Base-by-base conservation (phyloP, 2,113 vertebrate genomes). In the Xiphophorus hellerii region DNA sequence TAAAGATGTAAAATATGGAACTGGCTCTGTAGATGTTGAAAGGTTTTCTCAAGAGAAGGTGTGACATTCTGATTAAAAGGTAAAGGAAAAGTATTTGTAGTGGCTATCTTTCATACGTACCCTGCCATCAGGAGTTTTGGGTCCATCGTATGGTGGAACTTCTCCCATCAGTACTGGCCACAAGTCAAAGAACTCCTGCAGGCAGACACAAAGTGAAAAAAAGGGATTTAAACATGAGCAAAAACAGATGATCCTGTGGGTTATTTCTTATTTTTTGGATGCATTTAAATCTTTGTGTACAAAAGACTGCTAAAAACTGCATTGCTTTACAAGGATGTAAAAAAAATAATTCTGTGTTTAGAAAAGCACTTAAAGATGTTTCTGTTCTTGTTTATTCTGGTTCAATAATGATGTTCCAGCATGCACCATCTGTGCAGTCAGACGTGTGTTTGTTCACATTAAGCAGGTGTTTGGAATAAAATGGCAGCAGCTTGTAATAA, bases 101-200 rank as follows among this genome's bases (percentile, higher is more conserved):
- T 17, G 8, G 13, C n/a, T 15, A 39, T 17, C 54, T 22, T 60
- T 11, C 4, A 11, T 28, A 6, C 94, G 93, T 78, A 96, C 95
- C 82, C 95, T 92, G 88, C 95, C 95, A 67, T 96, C 95, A 5
- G 95, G 94, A 61, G 95, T 96, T 87, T 94, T 96, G 67, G 95
- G 95, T 75, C 95, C 95, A 14, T 93, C 83, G 4, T 96, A 96
- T 0, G 94, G 93, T 9, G 94, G 85, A 51, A 92, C 94, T 37
- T 96, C 95, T 75, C 95, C 95, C 95, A 96, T 94, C 69, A 95
- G 82, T 20, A 96, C 63, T 0, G 95, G 95, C 95, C 95, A 96
- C 69, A 95, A 76, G 74, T 96, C 95, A 74, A 95, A 96, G 84
- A 96, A 96, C 84, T 96, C 95, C 95, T 96, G 42, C 48, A 82